phyloP scores from a whole-genome alignment of 1,140 invertebrate genomes.

The Euura saliciscinereae region DNA sequence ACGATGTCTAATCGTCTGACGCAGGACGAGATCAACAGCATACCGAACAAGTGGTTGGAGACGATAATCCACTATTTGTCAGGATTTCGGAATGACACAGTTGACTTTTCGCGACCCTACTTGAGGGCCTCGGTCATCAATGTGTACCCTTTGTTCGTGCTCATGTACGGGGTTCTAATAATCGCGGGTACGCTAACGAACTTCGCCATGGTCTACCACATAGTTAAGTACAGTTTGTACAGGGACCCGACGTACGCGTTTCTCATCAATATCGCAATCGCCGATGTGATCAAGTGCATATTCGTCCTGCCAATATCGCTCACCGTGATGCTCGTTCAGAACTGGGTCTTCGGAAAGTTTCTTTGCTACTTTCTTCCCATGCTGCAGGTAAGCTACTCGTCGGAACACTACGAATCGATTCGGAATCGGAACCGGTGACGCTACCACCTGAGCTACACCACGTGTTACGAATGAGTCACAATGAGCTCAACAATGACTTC shows the following conservation, averaged over 20 bases:
- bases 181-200: slow-evolving; percentile 66
- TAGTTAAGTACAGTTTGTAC: slow-evolving; percentile 66
- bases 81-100: slow-evolving; percentile 45
- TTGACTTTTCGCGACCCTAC: slow-evolving; percentile 54
- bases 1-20: slow-evolving; percentile 15
- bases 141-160: slow-evolving; percentile 69
- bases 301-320: slow-evolving; percentile 72
- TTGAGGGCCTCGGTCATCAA: slow-evolving; percentile 57
- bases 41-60: slow-evolving; percentile 40
- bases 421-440: too few relatives aligned
- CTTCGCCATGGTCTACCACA: slow-evolving; percentile 64
- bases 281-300: slow-evolving; percentile 72
- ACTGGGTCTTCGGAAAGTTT: slow-evolving; percentile 78
- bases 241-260: slow-evolving; percentile 71
- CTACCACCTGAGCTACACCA: too few relatives aligned
- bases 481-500: too few relatives aligned
- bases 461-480: too few relatives aligned
- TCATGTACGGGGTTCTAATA: slow-evolving; percentile 67
- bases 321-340: slow-evolving; percentile 71
- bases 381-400: slow-evolving; percentile 74
- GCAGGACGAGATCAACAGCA: slow-evolving; percentile 22
- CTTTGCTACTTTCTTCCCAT: slow-evolving; percentile 78
- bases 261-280: slow-evolving; percentile 70
- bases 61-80: slow-evolving; percentile 38
- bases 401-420: too few relatives aligned